Evolutionary conservation across 2,113 vertebrate species (phyloP), one percentile per base, ranked within the genome.

Genomic region (Alces alces): DNA sequence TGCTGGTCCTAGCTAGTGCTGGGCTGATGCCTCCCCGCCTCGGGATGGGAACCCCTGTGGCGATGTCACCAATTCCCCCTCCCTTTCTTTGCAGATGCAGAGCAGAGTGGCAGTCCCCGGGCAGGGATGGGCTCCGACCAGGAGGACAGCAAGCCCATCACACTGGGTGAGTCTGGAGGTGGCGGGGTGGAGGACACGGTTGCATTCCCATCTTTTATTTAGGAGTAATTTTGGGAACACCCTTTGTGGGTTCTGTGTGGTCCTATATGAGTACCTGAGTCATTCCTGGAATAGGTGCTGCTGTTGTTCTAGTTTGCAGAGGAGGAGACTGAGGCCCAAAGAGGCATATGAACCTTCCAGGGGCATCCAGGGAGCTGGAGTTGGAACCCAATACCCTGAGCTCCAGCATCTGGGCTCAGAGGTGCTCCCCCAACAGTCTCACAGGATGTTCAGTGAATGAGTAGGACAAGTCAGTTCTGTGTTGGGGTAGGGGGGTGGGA

Each of bases 61-160:
- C 7, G 0, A 1, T 0, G 8, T 64, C 88, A 73, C 64, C 12
- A 10, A 3, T 12, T 9, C 28, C 6, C n/a, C 28, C 0, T 93
- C 96, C 28, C 64, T 91, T 85, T 90, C 94, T 86, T 97, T 97
- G 27, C 99, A 99, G 99, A 99, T 36, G 98, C 99, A 3, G 99
- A 99, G 97, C 99, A 99, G 98, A 99, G 99, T 97, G 98, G 99
- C 97, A 99, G 99, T 97, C 99, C 99, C 85, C 99, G 99, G 70
- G 99, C 99, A 0, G 99, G 99, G 92, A 99, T 99, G 33, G 98
- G 99, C 92, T 99, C 99, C 0, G 99, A 99, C 97, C 99, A 99
- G 98, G 99, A 99, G 95, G 99, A 99, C 99, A 99, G 99, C 98
- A 99, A 99, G 97, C 99, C 99, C 14, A 99, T 99, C 97, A 99